A percentile compares a stretch with the other conserved stretches of the same genome.
Evolutionary conservation across 2,113 vertebrate species (phyloP).

Genomic region (Lampris megalopsis): DNA sequence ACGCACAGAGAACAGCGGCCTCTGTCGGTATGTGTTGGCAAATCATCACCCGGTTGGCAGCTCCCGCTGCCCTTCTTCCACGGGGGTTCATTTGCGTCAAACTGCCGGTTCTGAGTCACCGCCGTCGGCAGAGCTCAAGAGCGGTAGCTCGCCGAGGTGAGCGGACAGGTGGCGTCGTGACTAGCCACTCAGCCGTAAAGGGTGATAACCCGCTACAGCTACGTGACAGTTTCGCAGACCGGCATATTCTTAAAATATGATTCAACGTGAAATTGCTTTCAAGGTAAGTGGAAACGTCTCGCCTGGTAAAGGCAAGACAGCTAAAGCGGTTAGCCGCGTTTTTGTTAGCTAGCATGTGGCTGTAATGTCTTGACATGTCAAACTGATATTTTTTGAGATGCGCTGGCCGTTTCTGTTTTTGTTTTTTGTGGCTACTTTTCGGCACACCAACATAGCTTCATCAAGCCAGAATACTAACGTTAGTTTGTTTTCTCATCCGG

Average conservation of each 20-base stretch:
- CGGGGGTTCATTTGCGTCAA: no score
- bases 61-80: no score
- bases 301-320: not conserved
- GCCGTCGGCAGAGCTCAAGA: conserved; percentile 6
- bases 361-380: conserved; percentile 20
- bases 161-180: not conserved
- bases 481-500: no score
- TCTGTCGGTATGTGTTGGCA: no score
- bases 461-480: no score
- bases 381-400: not conserved
- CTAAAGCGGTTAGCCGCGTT: conserved; percentile 6
- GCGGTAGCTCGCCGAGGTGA: not conserved
- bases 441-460: no score
- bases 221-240: conserved; percentile 5
- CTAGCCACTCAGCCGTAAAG: not conserved
- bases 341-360: conserved; percentile 23
- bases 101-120: no score
- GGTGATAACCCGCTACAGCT: not conserved
- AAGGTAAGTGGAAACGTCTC: conserved; percentile 59
- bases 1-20: no score
- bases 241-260: conserved; percentile 61
- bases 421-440: no score
- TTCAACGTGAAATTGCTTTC: conserved; percentile 34
- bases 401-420: not conserved
- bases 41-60: no score